Evolutionary conservation across 2,113 vertebrate genomes (phyloP).

Genomic region (Rhynchopsitta pachyrhyncha): DNA sequence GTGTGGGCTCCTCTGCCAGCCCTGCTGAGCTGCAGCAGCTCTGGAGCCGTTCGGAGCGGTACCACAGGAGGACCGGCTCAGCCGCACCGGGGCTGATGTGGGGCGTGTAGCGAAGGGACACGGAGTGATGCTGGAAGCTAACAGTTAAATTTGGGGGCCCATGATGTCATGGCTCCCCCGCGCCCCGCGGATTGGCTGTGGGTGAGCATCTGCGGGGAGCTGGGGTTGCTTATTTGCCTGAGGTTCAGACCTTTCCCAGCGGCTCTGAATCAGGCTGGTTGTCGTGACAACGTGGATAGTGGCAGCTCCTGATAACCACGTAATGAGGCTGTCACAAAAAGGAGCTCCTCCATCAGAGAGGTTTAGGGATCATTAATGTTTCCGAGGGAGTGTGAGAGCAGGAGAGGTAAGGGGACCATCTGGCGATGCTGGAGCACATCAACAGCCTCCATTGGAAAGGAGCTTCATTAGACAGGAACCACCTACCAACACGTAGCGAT

Average conservation of each 20-base stretch:
- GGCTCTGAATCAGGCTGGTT: constrained; percentile 87
- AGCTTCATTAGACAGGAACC: constrained; percentile 23
- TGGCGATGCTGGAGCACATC: not conserved
- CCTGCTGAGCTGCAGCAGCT: not conserved
- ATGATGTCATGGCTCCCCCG: constrained; percentile 90
- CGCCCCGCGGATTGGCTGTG: constrained; percentile 80
- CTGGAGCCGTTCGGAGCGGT: not conserved
- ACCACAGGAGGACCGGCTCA: not conserved
- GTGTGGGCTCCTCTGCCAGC: not conserved
- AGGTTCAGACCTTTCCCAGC: constrained; percentile 86
- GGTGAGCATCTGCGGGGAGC: constrained; percentile 88
- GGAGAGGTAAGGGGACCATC: constrained; percentile 31
- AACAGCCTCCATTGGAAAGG: constrained; percentile 21
- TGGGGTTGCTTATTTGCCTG: constrained; percentile 83
- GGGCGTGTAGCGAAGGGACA: constrained; percentile 24
- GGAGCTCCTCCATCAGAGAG: constrained; percentile 49
- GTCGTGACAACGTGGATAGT: constrained; percentile 89
- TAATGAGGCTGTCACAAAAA: constrained; percentile 80
- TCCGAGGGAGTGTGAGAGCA: constrained; percentile 4
- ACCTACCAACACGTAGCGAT: not conserved
- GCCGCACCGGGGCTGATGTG: not conserved
- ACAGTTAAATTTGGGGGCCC: constrained; percentile 77
- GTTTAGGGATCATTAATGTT: constrained; percentile 45
- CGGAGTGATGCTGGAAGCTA: constrained; percentile 64
- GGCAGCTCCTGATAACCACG: constrained; percentile 78